Conservation (phyloP, 2,888 invertebrate species). For the Himalopsyche tibetana region DNA sequence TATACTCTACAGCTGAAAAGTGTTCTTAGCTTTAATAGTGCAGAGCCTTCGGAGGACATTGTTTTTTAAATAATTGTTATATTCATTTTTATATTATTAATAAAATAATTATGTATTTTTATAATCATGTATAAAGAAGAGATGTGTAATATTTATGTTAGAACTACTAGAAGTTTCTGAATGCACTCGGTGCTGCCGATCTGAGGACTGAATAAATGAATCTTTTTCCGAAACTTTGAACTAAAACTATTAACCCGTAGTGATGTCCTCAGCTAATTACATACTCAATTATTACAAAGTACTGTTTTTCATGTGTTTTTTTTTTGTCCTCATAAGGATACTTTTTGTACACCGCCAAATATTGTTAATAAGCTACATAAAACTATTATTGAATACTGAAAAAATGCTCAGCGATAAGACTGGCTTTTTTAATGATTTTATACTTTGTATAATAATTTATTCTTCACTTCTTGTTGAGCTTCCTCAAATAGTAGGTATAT, state of each 20-base stretch:
- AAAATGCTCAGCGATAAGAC: constrained; percentile 60
- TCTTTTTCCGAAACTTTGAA: constrained; percentile 63
- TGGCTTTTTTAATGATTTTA: constrained; percentile 58
- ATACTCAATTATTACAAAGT: constrained; percentile 44
- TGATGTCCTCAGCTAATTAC: constrained; percentile 58
- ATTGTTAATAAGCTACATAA: constrained; percentile 60
- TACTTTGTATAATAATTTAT: constrained; percentile 62
- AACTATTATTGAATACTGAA: constrained; percentile 48
- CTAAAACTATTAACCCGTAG: constrained; percentile 61
- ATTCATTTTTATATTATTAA: constrained; percentile 56
- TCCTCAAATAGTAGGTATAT: neutral
- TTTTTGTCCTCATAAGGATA: constrained; percentile 56
- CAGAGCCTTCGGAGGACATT: constrained; percentile 65
- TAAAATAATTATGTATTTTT: constrained; percentile 56
- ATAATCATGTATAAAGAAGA: constrained; percentile 63
- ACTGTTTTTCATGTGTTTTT: constrained; percentile 44
- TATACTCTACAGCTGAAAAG: constrained; percentile 49
- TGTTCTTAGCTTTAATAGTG: constrained; percentile 63
- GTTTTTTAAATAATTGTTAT: constrained; percentile 60
- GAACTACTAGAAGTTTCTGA: constrained; percentile 59
- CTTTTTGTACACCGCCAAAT: constrained; percentile 55
- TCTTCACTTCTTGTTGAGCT: constrained; percentile 40
- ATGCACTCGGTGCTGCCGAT: constrained; percentile 60
- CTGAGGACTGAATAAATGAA: constrained; percentile 58
- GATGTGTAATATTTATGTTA: constrained; percentile 66